Conservation (phyloP, 2,888 invertebrate genomes). For the Erebia aethiops region DNA sequence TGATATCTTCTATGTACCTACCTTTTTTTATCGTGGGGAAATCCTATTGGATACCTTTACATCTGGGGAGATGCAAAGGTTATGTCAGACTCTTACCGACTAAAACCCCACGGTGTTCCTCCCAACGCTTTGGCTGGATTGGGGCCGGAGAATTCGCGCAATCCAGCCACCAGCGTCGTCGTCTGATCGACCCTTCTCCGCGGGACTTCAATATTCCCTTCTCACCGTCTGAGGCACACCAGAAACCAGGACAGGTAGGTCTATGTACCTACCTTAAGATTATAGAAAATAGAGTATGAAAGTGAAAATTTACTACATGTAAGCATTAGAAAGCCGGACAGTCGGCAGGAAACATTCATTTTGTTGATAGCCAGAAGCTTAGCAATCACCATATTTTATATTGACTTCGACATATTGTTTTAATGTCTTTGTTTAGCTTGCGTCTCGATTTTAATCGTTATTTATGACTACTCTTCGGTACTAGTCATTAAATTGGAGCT, state of each 20-base stretch:
- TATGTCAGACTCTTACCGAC: no score
- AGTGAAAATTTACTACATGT: constrained; percentile 12
- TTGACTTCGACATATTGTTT: constrained; percentile 35
- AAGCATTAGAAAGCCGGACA: constrained; percentile 49
- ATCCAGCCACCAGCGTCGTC: no score
- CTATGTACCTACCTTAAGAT: neutral
- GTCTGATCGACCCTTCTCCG: no score
- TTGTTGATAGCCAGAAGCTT: constrained; percentile 48
- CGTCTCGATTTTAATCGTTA: constrained; percentile 9
- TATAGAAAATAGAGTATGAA: constrained; percentile 1
- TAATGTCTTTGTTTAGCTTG: constrained; percentile 21
- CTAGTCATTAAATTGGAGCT: neutral
- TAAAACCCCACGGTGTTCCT: no score
- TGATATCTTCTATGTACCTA: neutral
- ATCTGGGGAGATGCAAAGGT: no score
- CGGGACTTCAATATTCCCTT: no score
- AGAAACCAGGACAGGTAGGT: no score
- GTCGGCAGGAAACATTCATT: constrained; percentile 46
- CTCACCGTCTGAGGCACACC: no score
- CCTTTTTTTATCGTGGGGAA: no score
- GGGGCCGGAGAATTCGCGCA: no score
- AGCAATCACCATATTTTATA: constrained; percentile 44
- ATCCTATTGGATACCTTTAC: no score
- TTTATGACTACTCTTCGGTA: neutral
- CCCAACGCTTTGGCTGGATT: no score